phyloP scores from a whole-genome alignment of 2,888 invertebrate species.

The Ornithoptera alexandrae region DNA sequence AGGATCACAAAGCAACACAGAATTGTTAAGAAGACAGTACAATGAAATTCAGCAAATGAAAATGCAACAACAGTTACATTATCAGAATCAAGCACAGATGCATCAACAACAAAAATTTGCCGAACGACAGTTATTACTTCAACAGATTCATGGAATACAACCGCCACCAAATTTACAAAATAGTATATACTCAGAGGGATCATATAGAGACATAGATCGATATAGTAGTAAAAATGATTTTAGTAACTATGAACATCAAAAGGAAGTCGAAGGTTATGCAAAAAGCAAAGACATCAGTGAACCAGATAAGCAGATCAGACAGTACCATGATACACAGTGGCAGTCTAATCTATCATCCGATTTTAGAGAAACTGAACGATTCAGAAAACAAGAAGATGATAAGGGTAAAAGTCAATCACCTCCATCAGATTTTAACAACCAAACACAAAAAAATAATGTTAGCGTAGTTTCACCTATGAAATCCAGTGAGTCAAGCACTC shows the following conservation, averaged over 20 bases:
- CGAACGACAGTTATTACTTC: constrained; percentile 80
- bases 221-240: constrained; percentile 73
- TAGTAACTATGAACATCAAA: constrained; percentile 68
- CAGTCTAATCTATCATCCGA: constrained; percentile 60
- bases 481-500: constrained; percentile 71
- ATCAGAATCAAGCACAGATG: constrained; percentile 82
- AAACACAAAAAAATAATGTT: constrained; percentile 54
- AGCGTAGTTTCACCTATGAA: constrained; percentile 68
- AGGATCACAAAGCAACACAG: constrained; percentile 80
- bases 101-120: constrained; percentile 84
- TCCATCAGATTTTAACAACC: constrained; percentile 58
- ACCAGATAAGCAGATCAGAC: constrained; percentile 61
- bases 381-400: constrained; percentile 58
- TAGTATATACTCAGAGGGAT: constrained; percentile 72
- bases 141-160: constrained; percentile 80
- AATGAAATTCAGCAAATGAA: constrained; percentile 84
- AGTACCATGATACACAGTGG: constrained; percentile 67
- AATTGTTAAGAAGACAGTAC: constrained; percentile 80
- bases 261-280: constrained; percentile 62
- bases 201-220: constrained; percentile 70
- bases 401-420: constrained; percentile 61
- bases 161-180: constrained; percentile 74
- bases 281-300: constrained; percentile 69
- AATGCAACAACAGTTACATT: constrained; percentile 81
- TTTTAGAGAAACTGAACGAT: constrained; percentile 59